Base-by-base conservation (phyloP, 2,888 invertebrate species). In the Eretmocerus hayati region DNA sequence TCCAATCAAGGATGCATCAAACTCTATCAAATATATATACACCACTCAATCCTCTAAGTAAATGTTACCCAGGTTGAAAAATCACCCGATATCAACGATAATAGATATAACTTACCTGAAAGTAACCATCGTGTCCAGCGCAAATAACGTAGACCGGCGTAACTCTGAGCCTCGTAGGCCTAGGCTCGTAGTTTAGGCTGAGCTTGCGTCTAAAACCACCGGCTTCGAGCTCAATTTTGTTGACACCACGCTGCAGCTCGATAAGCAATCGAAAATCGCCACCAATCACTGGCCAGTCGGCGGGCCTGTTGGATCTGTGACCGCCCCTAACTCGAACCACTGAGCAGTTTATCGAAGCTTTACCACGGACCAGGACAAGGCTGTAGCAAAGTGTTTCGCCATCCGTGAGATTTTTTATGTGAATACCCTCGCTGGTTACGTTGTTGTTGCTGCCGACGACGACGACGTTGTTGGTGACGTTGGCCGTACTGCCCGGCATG, bases 101-200 rank as follows among this genome's bases (percentile, higher is more conserved):
- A n/a, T n/a, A n/a, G n/a, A n/a, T 26, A 26, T 6, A 26, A 26
- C 15, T 31, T 45, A 59, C 73, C 57, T 58, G 55, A 67, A 90
- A 90, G 59, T 75, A 75, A 30, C 90, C 90, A 71, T 86, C 82
- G 65, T 89, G 85, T 53, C 84, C 85, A 58, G 81, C 76, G 67
- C 90, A 90, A 60, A 90, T 80, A 44, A 94, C 83, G 65, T 91
- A 90, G 16, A 93, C 77, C 16, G 92, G 90, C 31, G 86, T 81
- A 50, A 87, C 84, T 59, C 79, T 74, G 42, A 81, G 72, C 62
- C 79, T 75, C 5, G 80, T 80, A 54, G 74, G 74, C 50, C 79
- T 71, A 13, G 81, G 81, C 55, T 74, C 72, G 63, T 83, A 83
- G 20, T 77, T 72, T 42, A 86, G 61, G 45, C 72, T 60, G 22